Evolutionary conservation across 2,888 invertebrate genomes (phyloP), one percentile per base, ranked within the genome.

Genomic region (Ecliptopera silaceata): DNA sequence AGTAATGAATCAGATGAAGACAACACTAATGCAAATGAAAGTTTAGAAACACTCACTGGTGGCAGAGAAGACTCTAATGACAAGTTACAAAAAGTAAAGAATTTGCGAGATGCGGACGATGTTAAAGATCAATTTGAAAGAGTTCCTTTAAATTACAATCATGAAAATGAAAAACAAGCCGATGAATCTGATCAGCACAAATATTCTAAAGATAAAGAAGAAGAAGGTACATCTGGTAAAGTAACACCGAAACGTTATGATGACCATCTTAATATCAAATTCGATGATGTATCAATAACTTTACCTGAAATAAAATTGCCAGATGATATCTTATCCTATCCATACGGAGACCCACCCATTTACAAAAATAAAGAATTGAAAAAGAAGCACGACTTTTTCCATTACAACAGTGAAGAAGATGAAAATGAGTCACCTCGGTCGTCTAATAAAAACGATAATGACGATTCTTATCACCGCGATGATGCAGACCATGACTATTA

Each of bases 221-320:
- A 68, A 41, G 79, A 80, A 46, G 83, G 78, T 12, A 81, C 82
- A 3, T 50, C 79, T 45, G 82, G 84, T 38, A 69, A 74, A 18
- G 63, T 81, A 55, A 65, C 74, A 36, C 81, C 83, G 13, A 72
- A 76, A 8, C 73, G 71, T 60, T 87, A 79, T 66, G 88, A 87
- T 68, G 86, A 89, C 42, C 71, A 91, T 55, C 72, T 89, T 55
- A 83, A 87, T 38, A 77, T 86, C 15, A 87, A 88, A 68, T 89
- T 91, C 58, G 84, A 82, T 52, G 86, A 91, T 56, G 66, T 88
- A 18, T 63, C 75, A n/a, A 80, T 92, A 53, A 84, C 84, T 66
- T 70, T 92, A 60, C 91, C 91, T 3, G 91, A 90, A 71, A 91
- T 91, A 58, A 86, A 86, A 69, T 68, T 92, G 57, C 91, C 91